A percentile compares a stretch with the other conserved stretches of the same genome.
phyloP scores from a whole-genome alignment of 2,888 invertebrate genomes.

The Drepana falcataria region DNA sequence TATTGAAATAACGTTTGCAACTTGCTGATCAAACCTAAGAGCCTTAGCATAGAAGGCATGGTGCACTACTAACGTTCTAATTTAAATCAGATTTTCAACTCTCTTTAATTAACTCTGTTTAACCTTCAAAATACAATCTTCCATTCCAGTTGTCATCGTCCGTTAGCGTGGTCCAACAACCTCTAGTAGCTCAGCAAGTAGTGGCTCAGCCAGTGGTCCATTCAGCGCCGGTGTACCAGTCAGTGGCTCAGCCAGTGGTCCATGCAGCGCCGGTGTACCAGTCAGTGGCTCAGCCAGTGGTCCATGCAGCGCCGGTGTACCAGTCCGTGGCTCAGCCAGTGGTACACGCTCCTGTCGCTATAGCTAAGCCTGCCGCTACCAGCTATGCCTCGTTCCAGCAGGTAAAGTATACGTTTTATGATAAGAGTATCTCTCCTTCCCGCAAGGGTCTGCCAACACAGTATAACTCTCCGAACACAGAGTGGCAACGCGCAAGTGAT shows the following conservation, averaged over 20 bases:
- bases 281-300: constrained; percentile 20
- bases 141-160: constrained; percentile 37
- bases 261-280: constrained; percentile 25
- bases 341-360: constrained; percentile 35
- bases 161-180: constrained; percentile 26
- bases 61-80: too few species aligned
- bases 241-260: constrained; percentile 40
- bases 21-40: too few species aligned
- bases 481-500: too few species aligned
- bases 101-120: too few species aligned
- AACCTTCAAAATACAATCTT: too few species aligned
- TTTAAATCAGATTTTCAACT: too few species aligned
- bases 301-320: constrained; percentile 35
- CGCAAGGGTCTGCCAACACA: too few species aligned
- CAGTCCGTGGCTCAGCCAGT: constrained; percentile 15
- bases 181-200: constrained; percentile 18
- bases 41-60: too few species aligned
- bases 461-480: too few species aligned
- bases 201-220: constrained; percentile 33
- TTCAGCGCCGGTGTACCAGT: constrained; percentile 15
- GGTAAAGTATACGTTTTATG: constrained; percentile 22
- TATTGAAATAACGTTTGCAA: too few species aligned
- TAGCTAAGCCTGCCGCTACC: constrained; percentile 72
- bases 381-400: constrained; percentile 79
- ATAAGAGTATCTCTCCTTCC: too few species aligned